Base-by-base conservation (phyloP, 2,888 invertebrate species). In the Yponomeuta plumbellus region DNA sequence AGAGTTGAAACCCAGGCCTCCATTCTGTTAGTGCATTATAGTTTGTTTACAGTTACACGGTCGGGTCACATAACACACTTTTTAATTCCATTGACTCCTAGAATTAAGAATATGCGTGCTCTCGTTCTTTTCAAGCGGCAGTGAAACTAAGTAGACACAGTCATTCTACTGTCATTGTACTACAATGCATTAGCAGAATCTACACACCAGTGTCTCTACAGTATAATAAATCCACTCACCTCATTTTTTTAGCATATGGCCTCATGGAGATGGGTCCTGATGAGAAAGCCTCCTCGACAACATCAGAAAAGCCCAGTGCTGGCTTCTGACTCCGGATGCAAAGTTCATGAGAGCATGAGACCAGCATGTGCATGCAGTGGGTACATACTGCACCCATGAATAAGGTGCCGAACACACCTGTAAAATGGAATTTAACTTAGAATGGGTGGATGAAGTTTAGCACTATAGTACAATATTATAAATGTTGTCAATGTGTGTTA, bases 331-430 rank as follows among this genome's bases (percentile, higher is more conserved):
- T 91, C 70, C 96, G 90, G 67, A 93, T 90, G 79, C 96, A 95
- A 11, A 96, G 84, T 76, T 96, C 96, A 77, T 95, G 95, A 11
- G 96, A 93, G 81, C 96, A 95, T 67, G 91, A 90, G 22, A 94
- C 95, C 79, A 96, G 88, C 86, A 96, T 94, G 80, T 97, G 97
- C 97, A 97, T 98, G 85, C 98, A 98, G 83, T 98, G 97, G 17
- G 97, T 96, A 81, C 97, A 97, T 72, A 98, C 93, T n/a, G 93
- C 88, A 17, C 97, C 98, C 93, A 98, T 95, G 17, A 96, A 75
- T 67, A 97, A 84, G 1, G 97, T 94, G 5, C 97, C 96, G 74
- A 96, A 92, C 26, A 96, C 93, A 71, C 97, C 97, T 78, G 94
- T 89, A 74, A 67, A 93, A 44, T 40, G 11, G 62, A 0, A 61